Evolutionary conservation across 1,140 invertebrate species (phyloP).

Genomic region (Muscidifurax raptorellus): DNA sequence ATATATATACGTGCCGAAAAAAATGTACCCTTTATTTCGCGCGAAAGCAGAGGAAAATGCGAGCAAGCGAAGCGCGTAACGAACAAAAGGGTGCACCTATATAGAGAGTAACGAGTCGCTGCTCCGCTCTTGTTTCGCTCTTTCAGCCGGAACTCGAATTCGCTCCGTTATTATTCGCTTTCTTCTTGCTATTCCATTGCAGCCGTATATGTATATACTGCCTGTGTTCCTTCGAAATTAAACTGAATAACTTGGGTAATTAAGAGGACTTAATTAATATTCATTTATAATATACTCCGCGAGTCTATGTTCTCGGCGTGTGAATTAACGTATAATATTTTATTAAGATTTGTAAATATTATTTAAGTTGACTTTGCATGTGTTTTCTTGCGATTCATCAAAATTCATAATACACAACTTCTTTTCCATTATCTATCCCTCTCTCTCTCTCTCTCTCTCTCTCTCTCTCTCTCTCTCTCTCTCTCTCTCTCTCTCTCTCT

Average conservation of each 20-base stretch:
- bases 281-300: background rate
- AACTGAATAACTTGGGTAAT: constrained; percentile 22
- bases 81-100: constrained; percentile 28
- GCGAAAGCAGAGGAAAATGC: background rate
- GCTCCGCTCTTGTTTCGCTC: background rate
- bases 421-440: no score
- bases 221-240: background rate
- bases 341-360: no score
- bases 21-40: background rate
- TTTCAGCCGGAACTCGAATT: background rate
- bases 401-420: background rate
- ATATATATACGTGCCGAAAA: background rate
- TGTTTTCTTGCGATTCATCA: background rate
- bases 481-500: background rate
- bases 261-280: constrained; percentile 33
- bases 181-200: background rate
- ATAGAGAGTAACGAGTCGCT: constrained; percentile 1
- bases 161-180: background rate
- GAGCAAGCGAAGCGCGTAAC: background rate
- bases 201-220: background rate
- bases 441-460: background rate
- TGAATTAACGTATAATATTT: no score
- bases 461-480: background rate
- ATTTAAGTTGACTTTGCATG: background rate
- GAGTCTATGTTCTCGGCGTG: background rate